phyloP scores from a whole-genome alignment of 2,888 invertebrate species.

The Spodoptera exigua region DNA sequence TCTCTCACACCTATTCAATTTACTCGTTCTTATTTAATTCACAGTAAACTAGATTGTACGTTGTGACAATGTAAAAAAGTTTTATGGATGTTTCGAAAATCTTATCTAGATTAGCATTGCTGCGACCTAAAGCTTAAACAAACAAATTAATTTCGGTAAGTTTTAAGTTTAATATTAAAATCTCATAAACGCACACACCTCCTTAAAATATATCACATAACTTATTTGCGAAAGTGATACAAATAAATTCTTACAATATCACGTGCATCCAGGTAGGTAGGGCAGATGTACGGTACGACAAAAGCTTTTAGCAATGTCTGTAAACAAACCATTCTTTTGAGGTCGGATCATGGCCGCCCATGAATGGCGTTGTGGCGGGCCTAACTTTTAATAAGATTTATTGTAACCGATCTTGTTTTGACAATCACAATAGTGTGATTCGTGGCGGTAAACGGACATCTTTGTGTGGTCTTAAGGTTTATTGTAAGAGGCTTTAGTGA shows the following conservation, averaged over 20 bases:
- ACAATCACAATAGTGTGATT: conserved; percentile 83
- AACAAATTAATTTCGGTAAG: too few relatives aligned
- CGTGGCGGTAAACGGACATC: conserved; percentile 79
- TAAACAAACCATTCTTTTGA: conserved; percentile 82
- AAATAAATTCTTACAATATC: conserved; percentile 22
- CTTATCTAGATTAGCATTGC: too few relatives aligned
- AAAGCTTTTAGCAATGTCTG: conserved; percentile 75
- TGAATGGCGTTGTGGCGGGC: conserved; percentile 81
- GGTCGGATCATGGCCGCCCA: conserved; percentile 72
- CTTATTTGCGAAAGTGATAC: conserved; percentile 4
- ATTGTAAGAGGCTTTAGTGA: conserved; percentile 70
- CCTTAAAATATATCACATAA: neutral
- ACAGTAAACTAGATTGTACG: too few relatives aligned
- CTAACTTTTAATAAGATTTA: conserved; percentile 87
- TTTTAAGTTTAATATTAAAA: too few relatives aligned
- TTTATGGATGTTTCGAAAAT: too few relatives aligned
- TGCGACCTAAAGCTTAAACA: too few relatives aligned
- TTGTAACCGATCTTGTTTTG: conserved; percentile 89
- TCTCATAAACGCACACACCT: too few relatives aligned
- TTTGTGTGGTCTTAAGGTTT: conserved; percentile 83
- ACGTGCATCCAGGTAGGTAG: conserved; percentile 67
- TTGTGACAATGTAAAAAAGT: too few relatives aligned
- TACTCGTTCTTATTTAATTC: too few relatives aligned
- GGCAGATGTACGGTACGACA: conserved; percentile 81
- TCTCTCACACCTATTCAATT: too few relatives aligned